These are phyloP conservation scores for Anhinga anhinga DNA, from an alignment of 2,113 vertebrate genomes.

Conservation along the genomic window DNA sequence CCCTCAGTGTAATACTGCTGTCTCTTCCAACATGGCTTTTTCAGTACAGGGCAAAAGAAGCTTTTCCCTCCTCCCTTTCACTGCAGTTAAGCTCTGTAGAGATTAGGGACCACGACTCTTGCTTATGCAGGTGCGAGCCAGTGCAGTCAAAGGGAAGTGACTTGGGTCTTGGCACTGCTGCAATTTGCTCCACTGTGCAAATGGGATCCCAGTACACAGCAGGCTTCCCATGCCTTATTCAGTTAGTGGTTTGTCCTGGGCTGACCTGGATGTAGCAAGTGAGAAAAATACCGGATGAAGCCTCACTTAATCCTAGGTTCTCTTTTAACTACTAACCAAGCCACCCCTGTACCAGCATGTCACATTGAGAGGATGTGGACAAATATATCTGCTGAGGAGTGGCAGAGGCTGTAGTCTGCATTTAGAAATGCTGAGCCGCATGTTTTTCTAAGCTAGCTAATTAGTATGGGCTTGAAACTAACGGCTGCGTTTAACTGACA, in stretches of 20 bases:
- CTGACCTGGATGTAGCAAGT: constrained; percentile 49
- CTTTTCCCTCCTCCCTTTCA: neutral
- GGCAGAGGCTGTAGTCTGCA: constrained; percentile 3
- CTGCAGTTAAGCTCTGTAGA: neutral
- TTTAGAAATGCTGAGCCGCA: constrained; percentile 45
- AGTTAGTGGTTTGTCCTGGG: constrained; percentile 31
- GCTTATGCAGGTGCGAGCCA: constrained; percentile 6
- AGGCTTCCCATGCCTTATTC: neutral
- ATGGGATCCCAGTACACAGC: neutral
- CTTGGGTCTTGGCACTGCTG: neutral
- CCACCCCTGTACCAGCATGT: neutral
- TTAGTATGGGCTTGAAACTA: constrained; percentile 55
- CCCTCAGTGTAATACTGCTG: neutral
- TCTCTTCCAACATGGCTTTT: neutral
- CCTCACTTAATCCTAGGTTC: neutral
- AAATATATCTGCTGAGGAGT: constrained; percentile 50
- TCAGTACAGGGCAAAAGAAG: neutral
- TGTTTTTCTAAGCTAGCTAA: constrained; percentile 53
- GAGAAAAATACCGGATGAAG: neutral
- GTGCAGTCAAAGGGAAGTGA: neutral
- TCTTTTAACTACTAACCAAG: constrained; percentile 4
- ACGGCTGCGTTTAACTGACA: constrained; percentile 43
- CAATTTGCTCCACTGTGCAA: neutral
- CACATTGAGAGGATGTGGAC: constrained; percentile 32
- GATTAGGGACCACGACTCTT: neutral